Conservation (phyloP, 2,113 vertebrate species). For the Boulengeromyrus knoepffleri region DNA sequence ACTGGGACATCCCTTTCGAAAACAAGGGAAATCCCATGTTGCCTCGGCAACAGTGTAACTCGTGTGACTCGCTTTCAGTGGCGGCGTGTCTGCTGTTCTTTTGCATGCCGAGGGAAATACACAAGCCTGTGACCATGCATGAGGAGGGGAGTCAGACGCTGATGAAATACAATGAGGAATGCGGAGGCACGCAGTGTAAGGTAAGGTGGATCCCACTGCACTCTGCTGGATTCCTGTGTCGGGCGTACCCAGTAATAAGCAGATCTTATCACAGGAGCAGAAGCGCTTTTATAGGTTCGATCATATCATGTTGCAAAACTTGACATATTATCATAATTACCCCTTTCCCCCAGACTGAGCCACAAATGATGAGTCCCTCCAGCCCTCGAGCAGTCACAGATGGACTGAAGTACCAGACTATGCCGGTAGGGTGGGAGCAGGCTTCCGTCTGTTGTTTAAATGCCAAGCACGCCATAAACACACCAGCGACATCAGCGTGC, state of each 20-base stretch:
- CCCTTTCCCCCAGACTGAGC: slow-evolving; percentile 24
- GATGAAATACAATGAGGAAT: slow-evolving; percentile 60
- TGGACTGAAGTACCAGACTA: neutral
- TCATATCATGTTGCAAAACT: neutral
- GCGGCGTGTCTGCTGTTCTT: slow-evolving; percentile 36
- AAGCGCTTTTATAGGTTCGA: neutral
- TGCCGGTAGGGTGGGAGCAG: slow-evolving; percentile 22
- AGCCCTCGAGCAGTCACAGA: neutral
- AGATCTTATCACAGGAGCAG: neutral
- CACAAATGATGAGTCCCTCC: neutral
- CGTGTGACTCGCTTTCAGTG: slow-evolving; percentile 37
- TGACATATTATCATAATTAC: neutral
- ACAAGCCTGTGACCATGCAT: neutral
- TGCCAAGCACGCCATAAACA: neutral
- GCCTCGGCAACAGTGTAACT: neutral
- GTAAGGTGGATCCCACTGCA: slow-evolving; percentile 28
- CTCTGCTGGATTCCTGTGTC: neutral
- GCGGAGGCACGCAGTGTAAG: slow-evolving; percentile 40
- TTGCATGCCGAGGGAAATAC: neutral
- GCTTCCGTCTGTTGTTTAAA: neutral
- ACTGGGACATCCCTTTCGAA: neutral
- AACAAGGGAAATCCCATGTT: neutral
- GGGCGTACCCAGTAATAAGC: neutral
- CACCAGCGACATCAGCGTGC: neutral
- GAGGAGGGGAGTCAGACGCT: slow-evolving; percentile 53